Evolutionary conservation across 23 tunicate species (phyloP).

Genomic region (Styela plicata): DNA sequence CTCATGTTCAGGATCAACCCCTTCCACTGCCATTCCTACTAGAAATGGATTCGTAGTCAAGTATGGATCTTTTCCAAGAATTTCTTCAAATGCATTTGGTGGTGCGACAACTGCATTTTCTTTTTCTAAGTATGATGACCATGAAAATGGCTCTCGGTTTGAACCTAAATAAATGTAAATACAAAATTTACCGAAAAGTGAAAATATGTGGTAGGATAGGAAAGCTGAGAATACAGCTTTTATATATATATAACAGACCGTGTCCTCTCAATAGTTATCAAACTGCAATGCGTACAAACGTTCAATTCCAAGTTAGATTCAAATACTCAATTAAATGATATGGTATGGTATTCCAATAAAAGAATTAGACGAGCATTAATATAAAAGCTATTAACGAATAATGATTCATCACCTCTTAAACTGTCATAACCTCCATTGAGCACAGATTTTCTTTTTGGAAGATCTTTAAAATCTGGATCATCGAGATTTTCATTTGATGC

Average conservation of each 20-base stretch:
- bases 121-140: constrained; percentile 40
- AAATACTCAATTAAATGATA: too few relatives aligned
- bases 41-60: constrained; percentile 46
- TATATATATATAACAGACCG: too few relatives aligned
- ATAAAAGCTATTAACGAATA: too few relatives aligned
- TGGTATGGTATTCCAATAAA: too few relatives aligned
- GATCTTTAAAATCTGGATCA: not conserved
- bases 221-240: too few relatives aligned
- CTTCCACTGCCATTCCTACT: constrained; percentile 50
- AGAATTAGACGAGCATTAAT: too few relatives aligned
- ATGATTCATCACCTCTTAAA: not conserved
- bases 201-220: too few relatives aligned
- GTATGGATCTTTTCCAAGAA: constrained; percentile 32
- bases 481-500: constrained; percentile 11
- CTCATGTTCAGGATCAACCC: constrained; percentile 73
- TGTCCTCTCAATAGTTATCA: too few relatives aligned
- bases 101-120: constrained; percentile 27
- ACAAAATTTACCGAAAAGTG: too few relatives aligned
- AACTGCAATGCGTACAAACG: too few relatives aligned
- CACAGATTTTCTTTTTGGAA: not conserved
- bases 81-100: constrained; percentile 16
- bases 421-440: not conserved
- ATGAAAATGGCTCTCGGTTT: not conserved
- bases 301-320: too few relatives aligned
- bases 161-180: not conserved